A percentile compares a stretch with the other conserved stretches of the same genome.
Conservation (phyloP, 2,797 vertebrate genomes). For the Dicrostonyx torquatus region DNA sequence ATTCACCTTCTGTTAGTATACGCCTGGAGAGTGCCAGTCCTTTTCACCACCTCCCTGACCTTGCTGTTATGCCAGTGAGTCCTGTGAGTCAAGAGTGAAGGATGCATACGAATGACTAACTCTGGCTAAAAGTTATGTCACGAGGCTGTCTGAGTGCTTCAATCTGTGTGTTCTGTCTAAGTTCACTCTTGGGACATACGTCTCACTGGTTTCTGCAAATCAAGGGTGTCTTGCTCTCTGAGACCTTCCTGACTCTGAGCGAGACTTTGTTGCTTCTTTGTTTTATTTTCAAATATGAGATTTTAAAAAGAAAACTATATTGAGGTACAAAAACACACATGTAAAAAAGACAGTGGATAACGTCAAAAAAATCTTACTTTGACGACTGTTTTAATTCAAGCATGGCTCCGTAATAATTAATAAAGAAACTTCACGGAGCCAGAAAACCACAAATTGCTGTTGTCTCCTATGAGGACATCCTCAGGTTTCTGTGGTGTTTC, state of each 20-base stretch:
- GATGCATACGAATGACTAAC: not conserved
- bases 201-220: not conserved
- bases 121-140: not conserved
- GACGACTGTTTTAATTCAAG: not conserved
- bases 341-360: not conserved
- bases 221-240: not conserved
- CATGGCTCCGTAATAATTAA: not conserved
- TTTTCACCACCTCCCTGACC: not conserved
- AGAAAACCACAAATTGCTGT: not conserved
- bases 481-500: not conserved
- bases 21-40: not conserved
- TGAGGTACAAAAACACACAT: not conserved
- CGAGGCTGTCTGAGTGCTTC: rapidly evolving
- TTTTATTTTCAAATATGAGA: not conserved
- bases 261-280: not conserved
- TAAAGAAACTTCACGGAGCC: not conserved
- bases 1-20: not conserved
- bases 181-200: not conserved
- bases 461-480: not conserved
- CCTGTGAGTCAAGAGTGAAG: not conserved
- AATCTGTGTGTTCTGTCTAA: too few relatives aligned
- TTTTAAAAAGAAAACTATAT: not conserved
- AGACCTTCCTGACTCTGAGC: not conserved
- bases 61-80: not conserved
- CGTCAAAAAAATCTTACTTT: not conserved